Percentiles rank a stretch among this genome's conserved stretches.
These are phyloP conservation scores for Papilio aristodemus DNA, from an alignment of 1,140 invertebrate genomes.

Conservation along the genomic window DNA sequence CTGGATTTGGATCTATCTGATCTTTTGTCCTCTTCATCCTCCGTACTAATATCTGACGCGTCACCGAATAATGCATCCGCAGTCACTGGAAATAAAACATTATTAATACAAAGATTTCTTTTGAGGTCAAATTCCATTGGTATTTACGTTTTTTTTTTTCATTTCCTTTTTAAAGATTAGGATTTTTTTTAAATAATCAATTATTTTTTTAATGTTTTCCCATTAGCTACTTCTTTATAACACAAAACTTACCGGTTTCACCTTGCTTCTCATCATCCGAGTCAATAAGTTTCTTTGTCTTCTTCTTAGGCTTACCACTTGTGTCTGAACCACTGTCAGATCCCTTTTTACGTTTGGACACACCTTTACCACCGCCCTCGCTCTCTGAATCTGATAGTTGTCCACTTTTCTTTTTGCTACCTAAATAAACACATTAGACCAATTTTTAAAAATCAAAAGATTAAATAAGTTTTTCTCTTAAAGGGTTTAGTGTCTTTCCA, in stretches of 20 bases:
- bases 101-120: background rate
- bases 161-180: too few relatives aligned
- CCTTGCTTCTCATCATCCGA: conserved; percentile 71
- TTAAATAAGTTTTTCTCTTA: too few relatives aligned
- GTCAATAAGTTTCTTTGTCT: conserved; percentile 66
- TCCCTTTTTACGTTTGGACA: conserved; percentile 63
- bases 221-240: too few relatives aligned
- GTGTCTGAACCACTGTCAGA: conserved; percentile 67
- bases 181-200: too few relatives aligned
- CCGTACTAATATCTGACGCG: conserved; percentile 94
- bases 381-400: conserved; percentile 81
- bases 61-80: conserved; percentile 95
- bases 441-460: too few relatives aligned
- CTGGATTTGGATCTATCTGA: conserved; percentile 62
- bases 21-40: conserved; percentile 84
- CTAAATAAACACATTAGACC: conserved; percentile 45
- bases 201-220: too few relatives aligned
- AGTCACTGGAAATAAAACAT: conserved; percentile 77
- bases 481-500: too few relatives aligned
- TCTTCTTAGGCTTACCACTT: conserved; percentile 68
- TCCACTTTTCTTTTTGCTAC: conserved; percentile 74
- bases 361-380: conserved; percentile 50
- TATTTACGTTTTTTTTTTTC: too few relatives aligned
- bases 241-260: conserved; percentile 50
- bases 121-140: too few relatives aligned